Conservation (phyloP, 2,797 vertebrate genomes). For the Mastacembelus armatus region DNA sequence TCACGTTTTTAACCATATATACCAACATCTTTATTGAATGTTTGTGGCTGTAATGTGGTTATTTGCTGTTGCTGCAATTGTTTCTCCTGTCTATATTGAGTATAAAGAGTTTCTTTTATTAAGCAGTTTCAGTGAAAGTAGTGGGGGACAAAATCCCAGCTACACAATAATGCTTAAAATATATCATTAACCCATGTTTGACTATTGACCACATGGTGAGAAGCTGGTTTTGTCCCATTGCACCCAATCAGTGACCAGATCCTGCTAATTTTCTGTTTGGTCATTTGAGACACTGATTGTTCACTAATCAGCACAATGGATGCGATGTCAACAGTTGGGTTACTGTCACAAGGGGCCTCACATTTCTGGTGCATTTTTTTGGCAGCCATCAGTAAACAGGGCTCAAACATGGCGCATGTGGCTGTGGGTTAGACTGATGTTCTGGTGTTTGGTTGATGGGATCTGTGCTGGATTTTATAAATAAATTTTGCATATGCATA, state of each 20-base stretch:
- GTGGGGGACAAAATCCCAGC: too few species aligned
- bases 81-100: too few species aligned
- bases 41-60: too few species aligned
- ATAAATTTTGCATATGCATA: neutral
- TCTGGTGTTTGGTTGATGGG: neutral
- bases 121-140: neutral
- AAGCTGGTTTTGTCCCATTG: too few species aligned
- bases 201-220: too few species aligned
- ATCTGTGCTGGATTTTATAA: neutral
- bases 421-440: conserved; percentile 1
- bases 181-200: too few species aligned
- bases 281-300: neutral
- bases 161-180: too few species aligned
- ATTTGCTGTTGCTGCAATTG: too few species aligned
- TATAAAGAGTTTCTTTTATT: too few species aligned
- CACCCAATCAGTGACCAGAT: neutral
- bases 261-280: neutral
- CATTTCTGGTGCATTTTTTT: conserved; percentile 9
- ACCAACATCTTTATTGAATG: too few species aligned
- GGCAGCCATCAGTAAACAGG: neutral
- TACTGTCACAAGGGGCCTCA: neutral
- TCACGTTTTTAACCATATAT: too few species aligned
- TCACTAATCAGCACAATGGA: neutral
- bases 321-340: neutral
- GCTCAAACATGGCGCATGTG: neutral